Conservation (phyloP, 2,797 vertebrate genomes). For the Pachyuromys duprasi region DNA sequence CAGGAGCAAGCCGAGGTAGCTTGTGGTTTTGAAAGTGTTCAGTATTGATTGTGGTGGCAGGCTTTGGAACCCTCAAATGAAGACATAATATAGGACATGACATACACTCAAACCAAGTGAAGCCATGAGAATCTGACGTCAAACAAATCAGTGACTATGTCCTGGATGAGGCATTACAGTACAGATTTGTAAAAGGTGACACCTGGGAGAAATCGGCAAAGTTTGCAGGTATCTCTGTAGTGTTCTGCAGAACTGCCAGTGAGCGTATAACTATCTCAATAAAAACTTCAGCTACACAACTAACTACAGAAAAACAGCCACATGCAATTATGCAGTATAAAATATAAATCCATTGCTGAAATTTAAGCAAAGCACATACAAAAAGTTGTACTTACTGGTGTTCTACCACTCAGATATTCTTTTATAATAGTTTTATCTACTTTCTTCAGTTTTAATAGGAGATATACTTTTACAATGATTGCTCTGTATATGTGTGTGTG, state of each 20-base stretch:
- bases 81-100: not conserved
- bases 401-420: slow-evolving; percentile 18
- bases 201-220: not conserved
- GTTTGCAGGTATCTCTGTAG: not conserved
- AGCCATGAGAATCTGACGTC: not conserved
- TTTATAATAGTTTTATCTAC: slow-evolving; percentile 44
- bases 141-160: not conserved
- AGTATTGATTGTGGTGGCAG: not conserved
- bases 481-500: not conserved
- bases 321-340: not conserved
- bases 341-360: not conserved
- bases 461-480: not conserved
- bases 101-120: not conserved
- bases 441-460: not conserved
- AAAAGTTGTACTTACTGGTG: not conserved
- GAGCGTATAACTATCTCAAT: slow-evolving; percentile 6
- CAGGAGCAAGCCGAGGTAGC: not conserved
- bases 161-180: not conserved
- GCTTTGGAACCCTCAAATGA: not conserved
- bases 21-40: not conserved
- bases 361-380: not conserved
- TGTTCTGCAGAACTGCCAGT: not conserved
- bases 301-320: not conserved
- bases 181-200: not conserved
- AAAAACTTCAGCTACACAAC: not conserved